Conservation (phyloP, 2,888 invertebrate species). For the Lepidochrysops patricia region DNA sequence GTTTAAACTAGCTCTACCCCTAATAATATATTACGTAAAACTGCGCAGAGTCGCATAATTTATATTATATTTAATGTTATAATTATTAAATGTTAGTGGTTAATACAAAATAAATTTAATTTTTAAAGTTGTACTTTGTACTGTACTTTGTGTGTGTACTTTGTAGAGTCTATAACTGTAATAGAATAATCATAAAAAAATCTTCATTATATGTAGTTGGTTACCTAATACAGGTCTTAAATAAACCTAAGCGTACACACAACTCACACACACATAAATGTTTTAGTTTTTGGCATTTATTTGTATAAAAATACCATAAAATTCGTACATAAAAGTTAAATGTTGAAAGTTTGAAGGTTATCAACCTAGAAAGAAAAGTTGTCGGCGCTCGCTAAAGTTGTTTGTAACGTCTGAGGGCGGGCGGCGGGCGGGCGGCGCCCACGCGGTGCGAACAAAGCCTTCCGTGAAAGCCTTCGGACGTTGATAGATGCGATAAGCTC, state of each 20-base stretch:
- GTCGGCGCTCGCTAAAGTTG: conserved; percentile 52
- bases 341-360: conserved; percentile 36
- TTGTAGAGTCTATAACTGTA: too few species aligned
- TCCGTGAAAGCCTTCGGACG: conserved; percentile 68
- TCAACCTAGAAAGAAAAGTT: conserved; percentile 40
- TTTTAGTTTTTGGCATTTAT: neutral
- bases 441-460: conserved; percentile 62
- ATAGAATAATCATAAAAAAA: too few species aligned
- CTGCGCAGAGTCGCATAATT: too few species aligned
- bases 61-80: too few species aligned
- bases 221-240: too few species aligned
- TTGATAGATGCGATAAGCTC: conserved; percentile 72
- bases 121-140: too few species aligned
- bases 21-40: neutral
- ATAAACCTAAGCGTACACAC: too few species aligned
- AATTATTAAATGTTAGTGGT: too few species aligned
- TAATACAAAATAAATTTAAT: too few species aligned
- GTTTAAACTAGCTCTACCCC: neutral
- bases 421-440: conserved; percentile 32
- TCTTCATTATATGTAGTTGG: too few species aligned
- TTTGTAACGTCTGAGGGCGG: conserved; percentile 45
- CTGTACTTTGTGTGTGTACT: too few species aligned
- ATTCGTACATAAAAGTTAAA: conserved; percentile 18
- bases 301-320: neutral
- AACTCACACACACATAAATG: too few species aligned